Percentiles rank a stretch among this genome's conserved stretches.
Conservation (phyloP, 2,888 invertebrate genomes). For the Nemurella pictetii region DNA sequence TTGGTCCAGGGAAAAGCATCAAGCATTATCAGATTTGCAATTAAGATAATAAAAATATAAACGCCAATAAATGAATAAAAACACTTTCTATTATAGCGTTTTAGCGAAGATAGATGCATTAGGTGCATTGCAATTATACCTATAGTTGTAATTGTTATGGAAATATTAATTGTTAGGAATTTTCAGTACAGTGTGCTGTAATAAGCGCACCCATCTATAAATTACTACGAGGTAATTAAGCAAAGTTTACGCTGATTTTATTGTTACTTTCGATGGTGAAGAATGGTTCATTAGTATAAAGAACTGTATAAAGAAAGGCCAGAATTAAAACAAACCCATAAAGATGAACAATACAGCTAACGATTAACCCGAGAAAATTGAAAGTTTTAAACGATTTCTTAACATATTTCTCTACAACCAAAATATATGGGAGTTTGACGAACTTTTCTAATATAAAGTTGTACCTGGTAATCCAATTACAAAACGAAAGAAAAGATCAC, state of each 20-base stretch:
- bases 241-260: not conserved
- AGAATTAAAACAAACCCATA: not conserved
- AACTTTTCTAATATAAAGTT: not conserved
- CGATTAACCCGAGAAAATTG: not conserved
- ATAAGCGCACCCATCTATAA: not conserved
- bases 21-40: too few relatives aligned
- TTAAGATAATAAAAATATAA: not conserved
- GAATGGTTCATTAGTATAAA: not conserved
- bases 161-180: not conserved
- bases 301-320: not conserved
- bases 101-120: not conserved
- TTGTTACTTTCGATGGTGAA: not conserved
- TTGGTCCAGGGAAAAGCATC: too few relatives aligned
- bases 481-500: not conserved
- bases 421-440: too few relatives aligned
- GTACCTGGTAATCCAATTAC: not conserved
- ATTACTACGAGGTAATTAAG: not conserved
- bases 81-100: not conserved
- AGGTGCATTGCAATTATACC: not conserved
- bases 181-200: not conserved
- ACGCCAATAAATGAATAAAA: not conserved
- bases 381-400: not conserved
- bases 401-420: too few relatives aligned
- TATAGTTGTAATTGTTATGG: too few relatives aligned
- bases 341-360: not conserved